Base-by-base conservation (phyloP, 1,140 invertebrate species). In the Frieseomelitta varia region DNA sequence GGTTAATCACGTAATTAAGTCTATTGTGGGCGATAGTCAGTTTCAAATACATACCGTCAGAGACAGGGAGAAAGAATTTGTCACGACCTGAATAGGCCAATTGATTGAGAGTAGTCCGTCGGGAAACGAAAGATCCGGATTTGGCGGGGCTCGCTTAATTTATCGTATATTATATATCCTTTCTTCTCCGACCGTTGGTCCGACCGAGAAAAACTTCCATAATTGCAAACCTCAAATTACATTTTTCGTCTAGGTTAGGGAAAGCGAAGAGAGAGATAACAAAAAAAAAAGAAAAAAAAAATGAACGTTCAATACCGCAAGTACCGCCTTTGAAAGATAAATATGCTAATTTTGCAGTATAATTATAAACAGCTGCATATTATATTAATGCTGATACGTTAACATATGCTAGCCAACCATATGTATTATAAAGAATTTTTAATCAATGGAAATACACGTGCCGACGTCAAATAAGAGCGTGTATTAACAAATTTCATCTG, bases 31-130 rank as follows among this genome's bases (percentile, higher is more conserved):
- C 19, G 51, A n/a, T 27, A 74, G 63, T n/a, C 76, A 78, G 39
- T 79, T 68, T 55, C 63, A 30, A 68, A 55, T 68, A 79, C 53
- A 55, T 68, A 79, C 53, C 34, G n/a, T n/a, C n/a, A 68, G 30
- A 24, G 77, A 10, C 21, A 55, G 51, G 27, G 14, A 34, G 30
- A 68, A 79, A 69, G 51, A 79, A 79, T 39, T 55, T 65, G 47
- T 79, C 77, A 55, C 63, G 77, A 68, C 63, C 51, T 68, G 63
- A 79, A 79, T 79, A 79, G 77, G 14, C 14, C 30, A 79, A 79
- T 68, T 68, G 77, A 79, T 79, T 34, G n/a, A 68, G 63, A 79
- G 21, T 11, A 39, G 30, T 21, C 21, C 27, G 30, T 14, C 27
- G 30, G 63, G 21, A 79, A 79, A 67, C 47, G 63, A 79, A 79